Base-by-base conservation (phyloP, 2,797 vertebrate genomes). In the Leptoclinus maculatus region DNA sequence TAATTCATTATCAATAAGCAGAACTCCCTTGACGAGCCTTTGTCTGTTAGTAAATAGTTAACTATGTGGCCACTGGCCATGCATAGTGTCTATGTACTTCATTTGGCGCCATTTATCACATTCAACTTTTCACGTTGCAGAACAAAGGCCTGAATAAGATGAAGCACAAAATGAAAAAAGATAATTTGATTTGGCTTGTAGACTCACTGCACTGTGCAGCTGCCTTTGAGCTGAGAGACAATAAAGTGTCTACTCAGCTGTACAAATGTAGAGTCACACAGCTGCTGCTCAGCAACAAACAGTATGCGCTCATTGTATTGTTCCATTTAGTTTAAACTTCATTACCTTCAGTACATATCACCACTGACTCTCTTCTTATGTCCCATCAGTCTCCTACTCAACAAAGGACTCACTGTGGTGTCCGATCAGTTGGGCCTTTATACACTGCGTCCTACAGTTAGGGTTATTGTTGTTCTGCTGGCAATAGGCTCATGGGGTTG, bases 221-320 rank as follows among this genome's bases (percentile, higher is more conserved):
- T 79, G 79, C 72, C 66, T 51, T 5, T 13, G 39, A 73, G 59
- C 45, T 58, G 29, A 64, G 49, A 56, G 60, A 84, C 79, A 78
- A 89, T 82, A 69, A 82, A 83, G 67, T 45, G 73, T 74, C 71
- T 38, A 51, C 78, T 88, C 79, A 82, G 59, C 79, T 79, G 75
- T 57, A 84, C 34, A 70, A 86, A 54, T 43, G 58, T 21, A 25
- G 36, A 78, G 32, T 57, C 39, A 59, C 71, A 77, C 77, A 81
- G 75, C 85, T 84, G 85, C 68, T 23, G 27, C 41, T 79, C 13
- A 2, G 9, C 41, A 43, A 62, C 8, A 58, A 66, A 45, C 64
- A 47, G 19, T 36, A n/a, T 32, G 2, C 19, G 12, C 25, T 66
- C 25, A 66, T 73, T 74, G 39, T 63, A 11, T 62, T 43, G 47